Conservation (phyloP, 2,113 vertebrate species). For the Pseudorhombus dupliciocellatus region DNA sequence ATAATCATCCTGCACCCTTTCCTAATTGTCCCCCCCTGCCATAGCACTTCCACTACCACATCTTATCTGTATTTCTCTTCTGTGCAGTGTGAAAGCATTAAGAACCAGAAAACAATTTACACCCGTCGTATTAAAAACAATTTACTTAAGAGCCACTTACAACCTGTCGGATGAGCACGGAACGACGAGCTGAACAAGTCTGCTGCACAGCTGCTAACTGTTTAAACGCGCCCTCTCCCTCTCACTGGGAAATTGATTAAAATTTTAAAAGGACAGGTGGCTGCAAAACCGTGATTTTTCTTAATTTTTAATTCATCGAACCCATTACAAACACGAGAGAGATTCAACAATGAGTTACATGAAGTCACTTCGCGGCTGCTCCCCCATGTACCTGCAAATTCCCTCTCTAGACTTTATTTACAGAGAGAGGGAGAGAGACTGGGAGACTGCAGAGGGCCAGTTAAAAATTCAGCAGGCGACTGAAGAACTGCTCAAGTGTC, state of each 20-base stretch:
- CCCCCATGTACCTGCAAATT: constrained; percentile 19
- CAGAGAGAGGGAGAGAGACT: neutral
- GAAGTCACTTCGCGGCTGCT: neutral
- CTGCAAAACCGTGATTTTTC: neutral
- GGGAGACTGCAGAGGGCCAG: constrained; percentile 28
- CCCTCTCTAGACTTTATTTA: constrained; percentile 32
- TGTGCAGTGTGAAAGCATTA: constrained; percentile 54
- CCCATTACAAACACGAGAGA: constrained; percentile 18
- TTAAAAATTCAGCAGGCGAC: constrained; percentile 42
- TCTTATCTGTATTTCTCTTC: constrained; percentile 57
- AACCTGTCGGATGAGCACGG: constrained; percentile 29
- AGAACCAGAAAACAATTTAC: constrained; percentile 32
- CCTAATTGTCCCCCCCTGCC: constrained; percentile 33
- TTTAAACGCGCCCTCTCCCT: constrained; percentile 2
- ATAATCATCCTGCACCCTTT: constrained; percentile 38
- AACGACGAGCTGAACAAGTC: constrained; percentile 1
- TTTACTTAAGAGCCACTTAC: constrained; percentile 45
- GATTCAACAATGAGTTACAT: constrained; percentile 28
- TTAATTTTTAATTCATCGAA: constrained; percentile 7
- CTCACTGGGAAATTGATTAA: constrained; percentile 3
- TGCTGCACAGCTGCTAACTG: constrained; percentile 11
- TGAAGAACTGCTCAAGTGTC: constrained; percentile 35
- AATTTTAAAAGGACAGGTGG: neutral
- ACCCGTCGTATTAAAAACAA: constrained; percentile 43
- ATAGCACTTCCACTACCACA: constrained; percentile 25